phyloP scores from a whole-genome alignment of 64 coral and sea anemone species.

The Stichodactyla helianthus region DNA sequence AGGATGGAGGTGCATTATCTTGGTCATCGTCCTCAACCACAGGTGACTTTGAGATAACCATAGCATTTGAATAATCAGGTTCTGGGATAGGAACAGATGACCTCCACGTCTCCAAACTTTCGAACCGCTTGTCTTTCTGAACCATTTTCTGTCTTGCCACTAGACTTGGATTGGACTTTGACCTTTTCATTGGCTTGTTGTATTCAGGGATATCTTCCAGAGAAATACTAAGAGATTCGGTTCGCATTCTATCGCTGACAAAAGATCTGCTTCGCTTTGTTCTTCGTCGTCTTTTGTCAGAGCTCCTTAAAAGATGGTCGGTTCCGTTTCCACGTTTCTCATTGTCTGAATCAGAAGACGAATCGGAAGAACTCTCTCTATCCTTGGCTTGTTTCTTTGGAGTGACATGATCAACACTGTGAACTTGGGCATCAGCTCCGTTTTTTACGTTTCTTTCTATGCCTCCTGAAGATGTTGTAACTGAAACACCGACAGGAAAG shows the following conservation, averaged over 20 bases:
- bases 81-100: conserved; percentile 20
- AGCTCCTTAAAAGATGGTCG: not conserved
- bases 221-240: not conserved
- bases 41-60: not conserved
- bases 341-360: not conserved
- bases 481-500: not conserved
- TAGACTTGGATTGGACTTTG: conserved; percentile 27
- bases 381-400: not conserved
- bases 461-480: not conserved
- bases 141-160: conserved; percentile 16
- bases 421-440: not conserved
- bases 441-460: not conserved
- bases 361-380: not conserved
- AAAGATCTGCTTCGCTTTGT: not conserved
- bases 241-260: not conserved
- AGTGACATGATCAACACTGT: not conserved
- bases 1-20: not conserved
- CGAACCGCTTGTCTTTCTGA: not conserved
- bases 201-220: not conserved
- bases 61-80: conserved; percentile 19
- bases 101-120: not conserved
- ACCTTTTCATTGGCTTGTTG: conserved; percentile 8
- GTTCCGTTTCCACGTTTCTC: not conserved
- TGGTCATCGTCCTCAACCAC: not conserved
- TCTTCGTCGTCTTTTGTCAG: not conserved